Evolutionary conservation across 2,113 vertebrate genomes (phyloP).

Genomic region (Athene noctua): DNA sequence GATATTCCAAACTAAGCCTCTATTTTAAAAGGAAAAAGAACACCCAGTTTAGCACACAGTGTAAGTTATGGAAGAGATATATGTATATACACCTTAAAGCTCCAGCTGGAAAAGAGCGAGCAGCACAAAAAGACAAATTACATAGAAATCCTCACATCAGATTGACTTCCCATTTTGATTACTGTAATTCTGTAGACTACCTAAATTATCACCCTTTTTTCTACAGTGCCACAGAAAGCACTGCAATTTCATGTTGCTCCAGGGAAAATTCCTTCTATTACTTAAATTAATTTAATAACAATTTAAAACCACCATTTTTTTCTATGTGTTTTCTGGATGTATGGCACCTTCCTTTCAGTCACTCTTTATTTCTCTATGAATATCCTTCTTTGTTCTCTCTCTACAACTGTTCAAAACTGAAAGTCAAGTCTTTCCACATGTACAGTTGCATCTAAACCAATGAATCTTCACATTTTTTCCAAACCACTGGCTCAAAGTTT

Average conservation of each 20-base stretch:
- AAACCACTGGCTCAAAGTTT: not conserved
- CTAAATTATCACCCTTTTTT: not conserved
- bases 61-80: not conserved
- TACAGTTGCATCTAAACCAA: not conserved
- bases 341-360: not conserved
- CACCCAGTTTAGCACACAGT: not conserved
- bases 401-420: not conserved
- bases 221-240: not conserved
- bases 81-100: not conserved
- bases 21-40: not conserved
- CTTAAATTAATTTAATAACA: not conserved
- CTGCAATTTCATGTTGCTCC: not conserved
- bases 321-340: not conserved
- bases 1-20: not conserved
- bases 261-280: not conserved
- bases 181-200: not conserved
- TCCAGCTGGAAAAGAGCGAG: not conserved
- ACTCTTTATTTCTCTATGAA: not conserved
- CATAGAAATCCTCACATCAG: not conserved
- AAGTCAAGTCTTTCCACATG: not conserved
- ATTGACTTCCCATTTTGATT: not conserved
- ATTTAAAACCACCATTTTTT: accelerated
- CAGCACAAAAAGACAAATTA: not conserved
- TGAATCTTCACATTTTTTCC: not conserved
- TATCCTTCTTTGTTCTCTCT: not conserved